Percentiles rank a stretch among this genome's conserved stretches.
Evolutionary conservation across 2,888 invertebrate genomes (phyloP).

Genomic region (Cyclophora albipunctata): DNA sequence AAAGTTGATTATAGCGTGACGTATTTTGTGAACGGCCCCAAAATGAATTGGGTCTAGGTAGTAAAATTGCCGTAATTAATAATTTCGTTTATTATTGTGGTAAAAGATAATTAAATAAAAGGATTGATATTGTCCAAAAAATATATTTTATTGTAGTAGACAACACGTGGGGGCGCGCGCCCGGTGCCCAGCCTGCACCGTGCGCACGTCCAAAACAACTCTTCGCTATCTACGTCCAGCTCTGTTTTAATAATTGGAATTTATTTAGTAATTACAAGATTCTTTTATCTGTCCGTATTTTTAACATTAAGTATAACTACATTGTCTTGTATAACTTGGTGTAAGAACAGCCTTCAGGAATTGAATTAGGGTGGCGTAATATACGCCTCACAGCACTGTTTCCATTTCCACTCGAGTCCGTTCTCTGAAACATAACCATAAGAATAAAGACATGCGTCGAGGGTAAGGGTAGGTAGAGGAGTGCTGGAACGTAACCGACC

Average conservation of each 20-base stretch:
- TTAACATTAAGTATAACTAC: constrained; percentile 74
- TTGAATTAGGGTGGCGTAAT: constrained; percentile 71
- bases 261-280: constrained; percentile 77
- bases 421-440: constrained; percentile 46
- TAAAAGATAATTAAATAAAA: constrained; percentile 4
- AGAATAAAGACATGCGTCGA: too few species aligned
- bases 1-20: too few species aligned
- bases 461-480: too few species aligned
- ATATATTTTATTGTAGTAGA: constrained; percentile 76
- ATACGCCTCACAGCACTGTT: constrained; percentile 88
- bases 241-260: constrained; percentile 76
- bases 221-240: constrained; percentile 73
- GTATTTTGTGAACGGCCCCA: too few species aligned
- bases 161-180: constrained; percentile 69
- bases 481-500: constrained; percentile 27
- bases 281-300: constrained; percentile 71
- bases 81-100: too few species aligned
- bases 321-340: constrained; percentile 76
- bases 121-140: constrained; percentile 68
- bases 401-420: constrained; percentile 90
- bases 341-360: constrained; percentile 76
- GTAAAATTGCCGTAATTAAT: too few species aligned
- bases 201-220: constrained; percentile 71
- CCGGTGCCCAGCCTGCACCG: constrained; percentile 68
- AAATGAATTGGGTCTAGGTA: too few species aligned